Conservation (phyloP, 2,797 vertebrate species). For the Hyperoplus lanceolatus region DNA sequence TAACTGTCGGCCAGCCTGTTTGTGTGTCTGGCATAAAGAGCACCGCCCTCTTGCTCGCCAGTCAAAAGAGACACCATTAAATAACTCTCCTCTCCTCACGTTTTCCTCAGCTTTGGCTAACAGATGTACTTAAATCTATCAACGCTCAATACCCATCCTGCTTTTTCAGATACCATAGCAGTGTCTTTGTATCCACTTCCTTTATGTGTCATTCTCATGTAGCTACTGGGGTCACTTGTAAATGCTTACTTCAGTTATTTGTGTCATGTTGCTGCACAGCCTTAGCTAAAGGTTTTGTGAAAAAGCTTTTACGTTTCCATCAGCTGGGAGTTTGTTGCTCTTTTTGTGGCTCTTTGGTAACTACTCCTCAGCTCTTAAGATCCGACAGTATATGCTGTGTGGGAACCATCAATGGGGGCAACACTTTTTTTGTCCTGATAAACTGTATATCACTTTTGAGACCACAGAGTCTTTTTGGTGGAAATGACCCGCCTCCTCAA, state of each 20-base stretch:
- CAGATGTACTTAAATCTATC: constrained; percentile 27
- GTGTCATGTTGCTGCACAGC: constrained; percentile 37
- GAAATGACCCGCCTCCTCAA: constrained; percentile 32
- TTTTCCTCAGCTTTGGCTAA: constrained; percentile 29
- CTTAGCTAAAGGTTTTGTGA: constrained; percentile 62
- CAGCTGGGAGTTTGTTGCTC: constrained; percentile 51
- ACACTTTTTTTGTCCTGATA: constrained; percentile 54
- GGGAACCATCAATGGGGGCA: constrained; percentile 58
- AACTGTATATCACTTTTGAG: constrained; percentile 53
- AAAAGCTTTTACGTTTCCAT: constrained; percentile 59
- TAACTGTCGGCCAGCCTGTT: constrained; percentile 78
- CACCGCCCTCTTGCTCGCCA: constrained; percentile 57
- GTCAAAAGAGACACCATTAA: constrained; percentile 61
- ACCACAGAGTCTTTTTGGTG: constrained; percentile 33
- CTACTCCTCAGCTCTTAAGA: constrained; percentile 55
- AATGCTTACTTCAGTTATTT: constrained; percentile 41
- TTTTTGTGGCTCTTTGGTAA: constrained; percentile 60
- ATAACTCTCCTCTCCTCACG: constrained; percentile 36
- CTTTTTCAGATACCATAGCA: background rate
- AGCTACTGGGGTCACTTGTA: constrained; percentile 25
- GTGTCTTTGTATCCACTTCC: background rate
- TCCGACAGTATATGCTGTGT: constrained; percentile 58
- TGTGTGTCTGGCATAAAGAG: constrained; percentile 70
- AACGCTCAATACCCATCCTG: background rate
- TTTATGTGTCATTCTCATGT: constrained; percentile 34